phyloP scores from a whole-genome alignment of 2,113 vertebrate species.

The Helogale parvula region DNA sequence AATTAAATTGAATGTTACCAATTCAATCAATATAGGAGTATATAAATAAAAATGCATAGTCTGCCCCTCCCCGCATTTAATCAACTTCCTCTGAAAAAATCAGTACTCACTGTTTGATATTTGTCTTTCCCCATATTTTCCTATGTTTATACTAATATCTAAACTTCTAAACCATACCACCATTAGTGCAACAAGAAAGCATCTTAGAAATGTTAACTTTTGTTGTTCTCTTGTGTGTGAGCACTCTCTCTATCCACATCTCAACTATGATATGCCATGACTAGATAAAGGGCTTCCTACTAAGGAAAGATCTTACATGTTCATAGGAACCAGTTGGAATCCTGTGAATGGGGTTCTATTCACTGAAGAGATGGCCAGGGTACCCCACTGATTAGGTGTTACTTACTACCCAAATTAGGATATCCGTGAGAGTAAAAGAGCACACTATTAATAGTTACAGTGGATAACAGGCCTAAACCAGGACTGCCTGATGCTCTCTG shows the following conservation, averaged over 20 bases:
- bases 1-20: neutral
- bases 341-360: neutral
- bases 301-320: neutral
- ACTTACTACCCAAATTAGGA: neutral
- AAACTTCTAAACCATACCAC: neutral
- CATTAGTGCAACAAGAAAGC: neutral
- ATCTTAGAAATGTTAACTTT: neutral
- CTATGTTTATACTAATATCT: neutral
- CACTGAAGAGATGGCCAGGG: neutral
- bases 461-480: neutral
- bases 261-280: neutral
- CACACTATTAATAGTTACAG: neutral
- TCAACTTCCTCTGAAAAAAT: neutral
- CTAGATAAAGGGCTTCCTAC: neutral
- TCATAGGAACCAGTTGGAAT: neutral
- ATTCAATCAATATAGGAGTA: neutral
- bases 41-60: neutral
- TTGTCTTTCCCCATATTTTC: neutral
- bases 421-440: neutral
- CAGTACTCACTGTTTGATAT: neutral
- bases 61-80: neutral
- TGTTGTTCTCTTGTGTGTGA: neutral
- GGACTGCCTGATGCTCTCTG: neutral
- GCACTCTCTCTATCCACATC: neutral
- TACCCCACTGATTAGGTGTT: neutral